Evolutionary conservation across 2,113 vertebrate genomes (phyloP).

Genomic region (Lophura nycthemera): DNA sequence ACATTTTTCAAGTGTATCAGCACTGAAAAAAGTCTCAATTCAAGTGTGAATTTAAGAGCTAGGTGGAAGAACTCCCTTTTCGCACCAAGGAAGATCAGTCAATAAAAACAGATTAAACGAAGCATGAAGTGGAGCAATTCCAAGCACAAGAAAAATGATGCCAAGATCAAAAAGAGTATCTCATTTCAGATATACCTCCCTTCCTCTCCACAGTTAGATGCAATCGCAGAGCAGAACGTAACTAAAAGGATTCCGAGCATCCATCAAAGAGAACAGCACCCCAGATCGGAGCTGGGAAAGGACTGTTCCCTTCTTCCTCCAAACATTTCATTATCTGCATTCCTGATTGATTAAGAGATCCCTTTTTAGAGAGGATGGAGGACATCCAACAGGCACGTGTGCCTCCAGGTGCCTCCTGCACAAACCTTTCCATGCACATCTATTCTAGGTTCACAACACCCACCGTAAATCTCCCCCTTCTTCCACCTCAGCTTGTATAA

Average conservation of each 20-base stretch:
- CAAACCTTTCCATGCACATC: neutral
- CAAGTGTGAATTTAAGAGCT: neutral
- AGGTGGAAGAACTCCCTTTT: neutral
- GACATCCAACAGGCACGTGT: fast-evolving
- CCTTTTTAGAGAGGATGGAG: neutral
- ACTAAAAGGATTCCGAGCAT: neutral
- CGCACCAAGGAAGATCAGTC: neutral
- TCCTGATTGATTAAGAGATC: neutral
- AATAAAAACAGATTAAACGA: conserved; percentile 1
- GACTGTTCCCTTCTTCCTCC: neutral
- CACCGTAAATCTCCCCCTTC: neutral
- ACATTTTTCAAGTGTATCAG: neutral
- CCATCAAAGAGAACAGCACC: neutral
- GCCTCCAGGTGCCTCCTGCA: neutral
- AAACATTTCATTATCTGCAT: neutral
- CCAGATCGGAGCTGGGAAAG: neutral
- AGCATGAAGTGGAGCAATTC: neutral
- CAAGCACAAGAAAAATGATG: neutral
- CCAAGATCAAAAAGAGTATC: neutral
- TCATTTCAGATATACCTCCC: neutral
- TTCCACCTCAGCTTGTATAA: neutral
- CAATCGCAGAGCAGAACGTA: neutral
- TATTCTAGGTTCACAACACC: neutral
- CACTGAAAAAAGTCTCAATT: neutral
- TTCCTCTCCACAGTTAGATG: neutral